Evolutionary conservation across 2,797 vertebrate species (phyloP).

Genomic region (Scarus forsteni): DNA sequence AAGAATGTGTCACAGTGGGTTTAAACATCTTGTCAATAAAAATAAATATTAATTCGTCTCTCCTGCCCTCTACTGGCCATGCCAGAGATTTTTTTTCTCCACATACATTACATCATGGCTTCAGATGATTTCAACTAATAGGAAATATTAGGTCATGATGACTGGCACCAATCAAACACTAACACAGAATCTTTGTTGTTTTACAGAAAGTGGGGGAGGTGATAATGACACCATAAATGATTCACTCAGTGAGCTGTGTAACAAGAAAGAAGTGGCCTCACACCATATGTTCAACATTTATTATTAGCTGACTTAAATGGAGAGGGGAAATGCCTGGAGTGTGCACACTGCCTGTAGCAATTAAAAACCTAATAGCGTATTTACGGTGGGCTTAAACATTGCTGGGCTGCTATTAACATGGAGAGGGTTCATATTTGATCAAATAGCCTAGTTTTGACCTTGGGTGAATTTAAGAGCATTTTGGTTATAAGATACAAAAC

Average conservation of each 20-base stretch:
- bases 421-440: slow-evolving; percentile 7
- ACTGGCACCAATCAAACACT: slow-evolving; percentile 72
- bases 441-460: slow-evolving; percentile 57
- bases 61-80: slow-evolving; percentile 70
- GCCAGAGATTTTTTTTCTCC: slow-evolving; percentile 9
- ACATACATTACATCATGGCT: slow-evolving; percentile 77
- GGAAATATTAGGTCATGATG: slow-evolving; percentile 74
- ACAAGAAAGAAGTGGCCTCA: slow-evolving; percentile 29
- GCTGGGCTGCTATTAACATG: slow-evolving; percentile 8
- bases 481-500: neutral
- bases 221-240: slow-evolving; percentile 47
- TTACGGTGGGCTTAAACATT: slow-evolving; percentile 6
- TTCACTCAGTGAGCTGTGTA: slow-evolving; percentile 31
- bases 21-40: neutral
- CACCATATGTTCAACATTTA: slow-evolving; percentile 52
- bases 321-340: slow-evolving; percentile 8
- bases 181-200: slow-evolving; percentile 58
- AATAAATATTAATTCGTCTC: slow-evolving; percentile 4
- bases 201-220: slow-evolving; percentile 43
- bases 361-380: slow-evolving; percentile 35
- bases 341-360: slow-evolving; percentile 21
- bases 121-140: slow-evolving; percentile 67
- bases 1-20: neutral
- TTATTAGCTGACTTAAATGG: slow-evolving; percentile 39
- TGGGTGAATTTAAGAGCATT: slow-evolving; percentile 7